Evolutionary conservation across 2,113 vertebrate genomes (phyloP), one percentile per base, ranked within the genome.

Genomic region (Galeopterus variegatus): DNA sequence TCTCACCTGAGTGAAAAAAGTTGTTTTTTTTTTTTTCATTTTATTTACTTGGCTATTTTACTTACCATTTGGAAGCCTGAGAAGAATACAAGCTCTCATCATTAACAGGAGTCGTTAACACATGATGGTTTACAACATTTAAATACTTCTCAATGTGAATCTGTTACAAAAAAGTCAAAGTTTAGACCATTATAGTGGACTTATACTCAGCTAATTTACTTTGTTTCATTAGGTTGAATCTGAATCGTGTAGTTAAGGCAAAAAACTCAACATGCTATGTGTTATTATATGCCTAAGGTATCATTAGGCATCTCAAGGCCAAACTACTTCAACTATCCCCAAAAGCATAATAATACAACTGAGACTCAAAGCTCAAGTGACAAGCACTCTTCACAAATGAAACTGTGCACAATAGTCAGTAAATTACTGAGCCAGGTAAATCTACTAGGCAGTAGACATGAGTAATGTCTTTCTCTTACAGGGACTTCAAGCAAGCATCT

Each of bases 91-190:
- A 56, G 80, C 90, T 97, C 79, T 96, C 67, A 67, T 98, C 96
- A 77, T 91, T 96, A 94, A 98, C 81, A 62, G 99, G 98, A 97
- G 98, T 96, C 54, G 98, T 98, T 97, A 99, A 97, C 41, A 98
- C 97, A 56, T 98, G 98, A n/a, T 97, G 98, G 91, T 97, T 98
- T 82, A 98, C 48, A 90, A 96, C 75, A 97, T 97, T 99, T 75
- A 99, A 97, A 97, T 98, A 98, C 88, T 98, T 98, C 45, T 99
- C 99, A 60, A 98, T 95, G 14, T 98, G 98, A 80, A 98, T 99
- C 99, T 99, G 98, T 97, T 67, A 97, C 36, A 94, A 10, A 62
- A 13, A 95, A 96, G 97, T 87, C 96, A 96, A 97, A 1, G 0
- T 95, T 98, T 87, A 97, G 87, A n/a, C 23, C 58, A 95, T 93